Evolutionary conservation across 2,113 vertebrate genomes (phyloP).

Genomic region (Nothoprocta perdicaria): DNA sequence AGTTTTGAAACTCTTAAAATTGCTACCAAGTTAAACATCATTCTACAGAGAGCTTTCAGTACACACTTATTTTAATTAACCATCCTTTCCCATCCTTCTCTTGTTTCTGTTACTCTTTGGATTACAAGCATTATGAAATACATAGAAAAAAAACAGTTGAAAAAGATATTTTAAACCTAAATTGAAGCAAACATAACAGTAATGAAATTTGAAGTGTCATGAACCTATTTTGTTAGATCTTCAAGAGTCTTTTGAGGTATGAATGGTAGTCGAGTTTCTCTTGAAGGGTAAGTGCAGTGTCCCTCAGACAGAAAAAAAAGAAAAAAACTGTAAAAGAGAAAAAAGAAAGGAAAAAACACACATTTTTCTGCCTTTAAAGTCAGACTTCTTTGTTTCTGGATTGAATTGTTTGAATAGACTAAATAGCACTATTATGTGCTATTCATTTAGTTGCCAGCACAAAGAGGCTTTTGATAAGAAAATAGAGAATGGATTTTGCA

Average conservation of each 20-base stretch:
- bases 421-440: conserved; percentile 15
- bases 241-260: background rate
- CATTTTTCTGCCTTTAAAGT: conserved; percentile 9
- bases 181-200: background rate
- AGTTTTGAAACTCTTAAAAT: background rate
- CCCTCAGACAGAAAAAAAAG: background rate
- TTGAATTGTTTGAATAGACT: conserved; percentile 49
- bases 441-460: conserved; percentile 21
- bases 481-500: conserved; percentile 2
- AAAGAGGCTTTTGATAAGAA: conserved; percentile 25
- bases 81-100: background rate
- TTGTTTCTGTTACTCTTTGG: background rate
- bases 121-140: background rate
- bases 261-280: background rate
- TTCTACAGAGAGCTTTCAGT: background rate
- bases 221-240: background rate
- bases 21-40: background rate
- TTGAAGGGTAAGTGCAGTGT: background rate
- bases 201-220: background rate
- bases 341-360: background rate
- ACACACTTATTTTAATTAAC: background rate
- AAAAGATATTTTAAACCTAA: background rate
- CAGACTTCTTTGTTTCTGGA: conserved; percentile 34
- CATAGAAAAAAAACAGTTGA: background rate
- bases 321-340: background rate